A percentile compares a stretch with the other conserved stretches of the same genome.
Conservation (phyloP, 1,140 invertebrate species). For the Drosophila sechellia region DNA sequence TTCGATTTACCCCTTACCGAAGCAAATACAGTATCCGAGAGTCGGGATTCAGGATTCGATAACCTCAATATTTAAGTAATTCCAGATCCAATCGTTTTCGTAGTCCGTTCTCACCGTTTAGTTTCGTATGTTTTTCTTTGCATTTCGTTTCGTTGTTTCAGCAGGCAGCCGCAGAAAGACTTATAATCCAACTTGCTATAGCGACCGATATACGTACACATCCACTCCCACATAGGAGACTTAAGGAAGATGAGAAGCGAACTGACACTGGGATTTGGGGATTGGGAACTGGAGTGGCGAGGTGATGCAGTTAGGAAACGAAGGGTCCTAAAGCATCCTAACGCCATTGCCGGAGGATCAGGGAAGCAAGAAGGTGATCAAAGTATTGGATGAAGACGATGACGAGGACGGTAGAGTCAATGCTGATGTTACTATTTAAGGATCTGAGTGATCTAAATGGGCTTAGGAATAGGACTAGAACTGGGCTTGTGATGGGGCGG, state of each 20-base stretch:
- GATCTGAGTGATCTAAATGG: conserved; percentile 25
- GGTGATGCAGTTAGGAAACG: neutral
- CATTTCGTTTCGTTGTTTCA: conserved; percentile 17
- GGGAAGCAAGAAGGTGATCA: neutral
- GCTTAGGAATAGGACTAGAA: conserved; percentile 3
- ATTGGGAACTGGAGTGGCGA: neutral
- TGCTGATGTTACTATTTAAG: conserved; percentile 78
- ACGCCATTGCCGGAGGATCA: conserved; percentile 10
- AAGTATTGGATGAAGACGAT: neutral
- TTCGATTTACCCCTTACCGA: conserved; percentile 1
- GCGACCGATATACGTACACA: conserved; percentile 25
- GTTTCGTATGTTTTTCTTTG: neutral
- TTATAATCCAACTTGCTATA: conserved; percentile 6
- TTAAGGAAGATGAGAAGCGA: neutral
- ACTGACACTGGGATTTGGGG: neutral
- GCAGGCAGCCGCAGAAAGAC: conserved; percentile 14
- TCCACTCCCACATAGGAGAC: conserved; percentile 8
- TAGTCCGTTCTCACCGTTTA: conserved; percentile 2
- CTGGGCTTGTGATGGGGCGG: conserved; percentile 25
- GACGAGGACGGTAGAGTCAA: conserved; percentile 56
- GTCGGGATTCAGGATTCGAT: too few species aligned
- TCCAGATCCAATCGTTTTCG: neutral
- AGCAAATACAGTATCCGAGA: neutral
- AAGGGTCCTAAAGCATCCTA: too few species aligned
- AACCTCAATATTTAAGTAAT: neutral